Evolutionary conservation across 2,888 invertebrate species (phyloP), one percentile per base, ranked within the genome.

Genomic region (Anorthoa munda): DNA sequence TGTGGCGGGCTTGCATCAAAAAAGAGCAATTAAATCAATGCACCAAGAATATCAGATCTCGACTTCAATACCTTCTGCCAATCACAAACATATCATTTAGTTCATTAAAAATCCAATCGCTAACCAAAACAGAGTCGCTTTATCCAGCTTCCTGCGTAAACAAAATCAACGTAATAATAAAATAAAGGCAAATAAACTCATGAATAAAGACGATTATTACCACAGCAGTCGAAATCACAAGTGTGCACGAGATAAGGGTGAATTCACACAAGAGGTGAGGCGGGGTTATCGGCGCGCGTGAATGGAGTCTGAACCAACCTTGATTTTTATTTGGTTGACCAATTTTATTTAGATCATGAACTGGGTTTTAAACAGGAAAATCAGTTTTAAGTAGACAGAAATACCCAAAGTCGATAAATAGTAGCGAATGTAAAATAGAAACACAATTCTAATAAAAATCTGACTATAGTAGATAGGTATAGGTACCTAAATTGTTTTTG

Each of bases 261-360:
- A 91, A 91, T 90, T 88, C 90, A 88, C 87, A 86, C 79, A 75
- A 81, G 70, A 84, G 86, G 88, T 87, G 87, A 84, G 58, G 45
- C 17, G 76, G 45, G 93, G 93, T 92, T 93, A 93, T 93, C 93
- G 31, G 12, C 18, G 61, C 74, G 81, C 63, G 55, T 84, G 79
- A 85, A 87, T 79, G 74, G n/a, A 74, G 74, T 77, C 79, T 84
- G 69, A 51, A 53, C 50, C 71, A 86, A 88, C 92, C 92, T 92
- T 92, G 91, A 90, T 90, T 90, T 87, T 87, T 89, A 80, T 74
- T 75, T 55, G 59, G 50, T 88, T 81, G 68, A 83, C 80, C 72
- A 85, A 86, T 84, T 77, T 77, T 73, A 73, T 81, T 79, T 75
- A 68, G 61, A 72, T 56, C 68, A 78, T 73, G 55, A 61, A 50